These are phyloP conservation scores for Magallana nippona DNA, from an alignment of 2,888 invertebrate species.

Conservation along the genomic window DNA sequence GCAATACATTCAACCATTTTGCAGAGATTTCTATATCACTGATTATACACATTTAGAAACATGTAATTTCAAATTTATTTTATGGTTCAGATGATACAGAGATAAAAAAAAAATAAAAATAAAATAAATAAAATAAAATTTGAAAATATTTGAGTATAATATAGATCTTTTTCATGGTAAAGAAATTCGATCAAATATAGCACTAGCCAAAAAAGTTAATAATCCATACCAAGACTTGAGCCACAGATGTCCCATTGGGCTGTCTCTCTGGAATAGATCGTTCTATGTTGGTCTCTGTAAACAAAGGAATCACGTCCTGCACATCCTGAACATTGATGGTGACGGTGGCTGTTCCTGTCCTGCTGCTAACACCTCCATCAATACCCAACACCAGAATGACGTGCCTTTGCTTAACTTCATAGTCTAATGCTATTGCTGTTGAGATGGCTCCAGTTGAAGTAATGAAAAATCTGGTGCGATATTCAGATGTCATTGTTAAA, in stretches of 20 bases:
- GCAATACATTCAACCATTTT: neutral
- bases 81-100: no score
- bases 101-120: no score
- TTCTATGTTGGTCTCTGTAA: constrained; percentile 59
- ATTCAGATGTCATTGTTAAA: no score
- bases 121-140: no score
- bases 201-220: no score
- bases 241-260: constrained; percentile 50
- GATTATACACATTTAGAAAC: no score
- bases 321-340: constrained; percentile 69
- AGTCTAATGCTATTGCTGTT: constrained; percentile 52
- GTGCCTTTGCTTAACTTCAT: constrained; percentile 58
- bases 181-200: no score
- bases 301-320: constrained; percentile 72
- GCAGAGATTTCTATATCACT: no score
- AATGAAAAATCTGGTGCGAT: neutral
- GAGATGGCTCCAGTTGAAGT: neutral
- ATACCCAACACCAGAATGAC: constrained; percentile 60
- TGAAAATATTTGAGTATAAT: no score
- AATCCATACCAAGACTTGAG: constrained; percentile 58
- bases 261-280: constrained; percentile 62
- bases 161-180: no score
- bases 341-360: constrained; percentile 57
- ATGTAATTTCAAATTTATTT: no score
- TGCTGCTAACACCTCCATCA: constrained; percentile 56